Base-by-base conservation (phyloP, 2,797 vertebrate genomes). In the Epinephelus malabaricus region DNA sequence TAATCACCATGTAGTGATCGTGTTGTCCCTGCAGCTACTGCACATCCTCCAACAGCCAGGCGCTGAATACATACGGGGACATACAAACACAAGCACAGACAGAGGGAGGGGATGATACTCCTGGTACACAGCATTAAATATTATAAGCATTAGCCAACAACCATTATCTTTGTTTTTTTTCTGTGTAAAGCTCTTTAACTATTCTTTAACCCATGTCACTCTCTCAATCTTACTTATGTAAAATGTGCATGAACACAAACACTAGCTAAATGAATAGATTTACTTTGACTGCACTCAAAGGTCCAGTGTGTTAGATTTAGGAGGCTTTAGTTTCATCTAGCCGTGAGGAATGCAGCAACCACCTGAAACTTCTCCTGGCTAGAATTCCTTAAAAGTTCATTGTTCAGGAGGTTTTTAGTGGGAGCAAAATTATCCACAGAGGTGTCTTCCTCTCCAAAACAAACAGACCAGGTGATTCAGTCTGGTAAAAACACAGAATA, bases 1-100 rank as follows among this genome's bases (percentile, higher is more conserved):
- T 86, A 76, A 89, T 87, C 89, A 80, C 51, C 45, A 21, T 75
- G 82, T 49, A 74, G 75, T 71, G 70, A 81, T 65, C 10, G 21
- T 67, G 58, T 72, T 63, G 61, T 63, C 64, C 54, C 80, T 65
- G 84, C 71, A 79, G 87, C 53, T 25, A 23, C 82, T 69, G 69
- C 62, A 70, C 46, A 59, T 55, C 25, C 30, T 60, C 15, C 54
- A 51, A 69, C 69, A 75, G 11, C n/a, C 21, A 18, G 17, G 38
- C 65, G 23, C 65, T 34, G 15, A 45, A 46, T 8, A 2, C 23
- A 54, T 17, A 46, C 4, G 15, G 18, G n/a, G 25, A 60, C 23
- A 61, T 15, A 51, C 25, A 72, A 27, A 23, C 56, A 5, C 1
- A 76, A 10, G 23, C 2, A 53, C 7, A 10, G 34, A 43, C 8